Percentiles rank a stretch among this genome's conserved stretches.
These are phyloP conservation scores for Odobenus rosmarus DNA, from an alignment of 2,113 vertebrate species.

Conservation along the genomic window DNA sequence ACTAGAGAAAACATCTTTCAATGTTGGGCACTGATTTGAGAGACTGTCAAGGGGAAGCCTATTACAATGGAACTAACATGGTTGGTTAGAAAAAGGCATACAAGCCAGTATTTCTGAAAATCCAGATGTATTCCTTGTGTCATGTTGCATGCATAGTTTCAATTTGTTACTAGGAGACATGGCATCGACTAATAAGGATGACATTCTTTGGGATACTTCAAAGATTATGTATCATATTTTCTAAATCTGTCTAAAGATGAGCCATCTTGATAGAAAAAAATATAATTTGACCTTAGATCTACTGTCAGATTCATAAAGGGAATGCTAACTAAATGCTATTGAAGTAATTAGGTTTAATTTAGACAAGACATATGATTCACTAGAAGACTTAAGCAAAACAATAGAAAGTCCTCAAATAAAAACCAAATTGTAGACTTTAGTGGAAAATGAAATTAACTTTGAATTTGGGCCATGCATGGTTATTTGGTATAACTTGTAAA, in stretches of 20 bases:
- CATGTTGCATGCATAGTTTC: not conserved
- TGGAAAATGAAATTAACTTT: constrained; percentile 45
- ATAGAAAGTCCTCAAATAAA: constrained; percentile 3
- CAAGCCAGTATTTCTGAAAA: not conserved
- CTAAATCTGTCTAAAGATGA: constrained; percentile 12
- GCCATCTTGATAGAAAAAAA: constrained; percentile 6
- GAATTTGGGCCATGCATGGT: not conserved
- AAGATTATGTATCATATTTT: not conserved
- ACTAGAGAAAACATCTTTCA: not conserved
- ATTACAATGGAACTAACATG: not conserved
- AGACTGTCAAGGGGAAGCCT: not conserved
- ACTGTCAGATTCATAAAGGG: not conserved
- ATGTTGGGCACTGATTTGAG: not conserved
- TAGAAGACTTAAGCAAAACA: not conserved
- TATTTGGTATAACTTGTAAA: not conserved
- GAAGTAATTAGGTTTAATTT: constrained; percentile 28
- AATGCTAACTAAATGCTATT: not conserved
- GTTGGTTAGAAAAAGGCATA: not conserved
- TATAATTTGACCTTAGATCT: constrained; percentile 5
- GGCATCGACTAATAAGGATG: not conserved
- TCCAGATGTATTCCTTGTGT: not conserved
- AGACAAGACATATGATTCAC: not conserved
- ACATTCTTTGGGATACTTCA: not conserved
- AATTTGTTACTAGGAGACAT: constrained; percentile 8
- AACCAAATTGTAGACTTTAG: not conserved